Percentiles rank a stretch among this genome's conserved stretches.
These are phyloP conservation scores for Uropetala carovei DNA, from an alignment of 2,888 invertebrate genomes.

Conservation along the genomic window DNA sequence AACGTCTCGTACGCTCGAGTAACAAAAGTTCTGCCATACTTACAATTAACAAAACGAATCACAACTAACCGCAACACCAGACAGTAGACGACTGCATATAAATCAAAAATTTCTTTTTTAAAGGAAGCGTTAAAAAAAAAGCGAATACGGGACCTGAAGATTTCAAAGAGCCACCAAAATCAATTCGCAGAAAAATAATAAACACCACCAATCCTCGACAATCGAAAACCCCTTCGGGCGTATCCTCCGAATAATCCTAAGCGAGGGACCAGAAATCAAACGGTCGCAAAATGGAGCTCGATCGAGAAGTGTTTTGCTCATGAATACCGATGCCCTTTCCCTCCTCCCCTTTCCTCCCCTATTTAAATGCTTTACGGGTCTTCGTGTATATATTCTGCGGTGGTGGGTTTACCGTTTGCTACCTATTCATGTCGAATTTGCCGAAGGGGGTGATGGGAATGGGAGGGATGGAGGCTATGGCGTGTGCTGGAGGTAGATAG, in stretches of 20 bases:
- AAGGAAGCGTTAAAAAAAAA: too few species aligned
- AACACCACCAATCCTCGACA: too few species aligned
- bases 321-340: background rate
- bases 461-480: background rate
- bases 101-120: too few species aligned
- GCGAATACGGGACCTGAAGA: too few species aligned
- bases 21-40: too few species aligned
- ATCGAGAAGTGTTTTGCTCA: background rate
- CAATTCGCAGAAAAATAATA: too few species aligned
- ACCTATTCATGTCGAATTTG: slow-evolving; percentile 12
- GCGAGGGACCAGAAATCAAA: background rate
- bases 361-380: background rate
- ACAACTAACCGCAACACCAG: too few species aligned
- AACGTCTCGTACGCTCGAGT: too few species aligned
- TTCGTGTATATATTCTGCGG: background rate
- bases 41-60: too few species aligned
- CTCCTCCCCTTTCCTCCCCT: background rate
- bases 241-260: background rate
- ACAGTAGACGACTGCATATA: too few species aligned
- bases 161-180: too few species aligned
- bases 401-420: background rate
- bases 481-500: background rate
- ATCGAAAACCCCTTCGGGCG: too few species aligned
- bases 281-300: background rate
- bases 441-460: background rate